These are phyloP conservation scores for Grallaria varia DNA, from an alignment of 2,113 vertebrate genomes.

Conservation along the genomic window DNA sequence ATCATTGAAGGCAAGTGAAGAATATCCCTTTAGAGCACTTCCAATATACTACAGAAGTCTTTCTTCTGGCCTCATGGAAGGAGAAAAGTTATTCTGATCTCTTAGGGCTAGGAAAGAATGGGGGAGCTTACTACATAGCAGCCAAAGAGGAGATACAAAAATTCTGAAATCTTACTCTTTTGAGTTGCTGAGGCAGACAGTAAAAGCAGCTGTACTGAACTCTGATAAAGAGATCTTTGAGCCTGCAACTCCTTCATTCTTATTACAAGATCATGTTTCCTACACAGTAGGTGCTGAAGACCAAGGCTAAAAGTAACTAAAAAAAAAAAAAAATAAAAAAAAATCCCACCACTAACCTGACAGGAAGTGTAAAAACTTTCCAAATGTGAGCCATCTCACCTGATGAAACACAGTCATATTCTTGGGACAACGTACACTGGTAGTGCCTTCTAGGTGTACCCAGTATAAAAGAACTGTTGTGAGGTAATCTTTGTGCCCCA, in stretches of 20 bases:
- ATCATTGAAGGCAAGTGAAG: background rate
- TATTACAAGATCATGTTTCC: background rate
- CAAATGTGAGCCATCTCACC: background rate
- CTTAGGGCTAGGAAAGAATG: background rate
- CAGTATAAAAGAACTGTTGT: background rate
- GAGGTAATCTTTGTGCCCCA: background rate
- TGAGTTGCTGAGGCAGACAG: background rate
- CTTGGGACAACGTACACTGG: background rate
- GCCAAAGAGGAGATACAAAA: background rate
- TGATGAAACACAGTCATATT: background rate
- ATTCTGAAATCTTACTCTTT: background rate
- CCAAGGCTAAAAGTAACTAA: conserved; percentile 35
- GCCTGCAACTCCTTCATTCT: background rate
- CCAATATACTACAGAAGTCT: background rate
- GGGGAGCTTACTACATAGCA: background rate
- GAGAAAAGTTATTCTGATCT: background rate
- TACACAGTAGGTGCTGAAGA: background rate
- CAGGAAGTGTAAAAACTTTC: conserved; percentile 48
- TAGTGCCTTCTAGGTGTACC: background rate
- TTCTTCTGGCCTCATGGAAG: background rate
- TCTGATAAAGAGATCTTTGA: background rate
- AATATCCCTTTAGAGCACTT: background rate
- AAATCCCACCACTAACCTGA: conserved; percentile 25
- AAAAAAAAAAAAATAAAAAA: background rate
- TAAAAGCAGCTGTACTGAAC: background rate